Conservation (phyloP, 1,140 invertebrate genomes). For the Cydia fagiglandana region DNA sequence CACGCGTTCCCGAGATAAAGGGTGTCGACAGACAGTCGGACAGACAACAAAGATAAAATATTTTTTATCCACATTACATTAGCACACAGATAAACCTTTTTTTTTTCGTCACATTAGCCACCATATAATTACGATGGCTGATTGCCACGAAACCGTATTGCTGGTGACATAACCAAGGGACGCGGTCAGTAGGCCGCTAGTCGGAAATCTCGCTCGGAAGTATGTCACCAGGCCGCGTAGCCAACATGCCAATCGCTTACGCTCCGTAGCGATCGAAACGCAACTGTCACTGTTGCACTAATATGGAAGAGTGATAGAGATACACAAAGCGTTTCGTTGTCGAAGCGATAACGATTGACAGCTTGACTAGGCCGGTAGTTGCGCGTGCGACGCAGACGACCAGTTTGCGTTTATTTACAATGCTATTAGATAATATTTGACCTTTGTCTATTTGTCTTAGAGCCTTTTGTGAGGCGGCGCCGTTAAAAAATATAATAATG, state of each 20-base stretch:
- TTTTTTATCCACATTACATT: background rate
- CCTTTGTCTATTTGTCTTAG: constrained; percentile 52
- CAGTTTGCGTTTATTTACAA: constrained; percentile 33
- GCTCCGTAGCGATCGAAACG: no score
- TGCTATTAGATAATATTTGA: constrained; percentile 58
- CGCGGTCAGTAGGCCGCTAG: constrained; percentile 18
- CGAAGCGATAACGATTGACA: no score
- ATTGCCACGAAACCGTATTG: constrained; percentile 23
- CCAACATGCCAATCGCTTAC: no score
- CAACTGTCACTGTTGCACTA: no score
- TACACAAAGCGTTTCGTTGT: no score
- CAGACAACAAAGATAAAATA: no score
- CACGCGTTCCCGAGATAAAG: no score
- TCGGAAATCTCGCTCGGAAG: constrained; percentile 51
- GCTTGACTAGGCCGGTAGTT: no score
- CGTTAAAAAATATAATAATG: background rate
- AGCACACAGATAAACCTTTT: background rate
- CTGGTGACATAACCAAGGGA: constrained; percentile 26
- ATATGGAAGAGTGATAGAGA: no score
- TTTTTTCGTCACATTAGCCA: constrained; percentile 17
- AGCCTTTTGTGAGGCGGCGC: constrained; percentile 5
- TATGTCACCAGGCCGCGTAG: constrained; percentile 66
- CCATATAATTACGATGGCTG: constrained; percentile 25
- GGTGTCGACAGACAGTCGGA: no score
- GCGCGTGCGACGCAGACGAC: constrained; percentile 30